These are phyloP conservation scores for Pristionchus exspectatus DNA, from an alignment of 2,888 invertebrate genomes.

Conservation along the genomic window DNA sequence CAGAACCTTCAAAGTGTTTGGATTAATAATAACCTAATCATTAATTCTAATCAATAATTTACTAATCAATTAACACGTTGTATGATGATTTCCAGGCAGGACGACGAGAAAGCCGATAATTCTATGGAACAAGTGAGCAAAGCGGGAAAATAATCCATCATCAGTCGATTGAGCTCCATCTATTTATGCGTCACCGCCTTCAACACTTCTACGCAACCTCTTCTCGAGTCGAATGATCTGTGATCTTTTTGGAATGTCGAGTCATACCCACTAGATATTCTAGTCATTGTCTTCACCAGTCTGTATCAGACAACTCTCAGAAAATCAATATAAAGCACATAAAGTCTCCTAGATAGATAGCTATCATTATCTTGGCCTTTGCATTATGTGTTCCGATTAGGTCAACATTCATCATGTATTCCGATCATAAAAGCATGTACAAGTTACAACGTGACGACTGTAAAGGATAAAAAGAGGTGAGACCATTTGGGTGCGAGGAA, in stretches of 20 bases:
- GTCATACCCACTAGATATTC: conserved; percentile 23
- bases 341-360: background rate
- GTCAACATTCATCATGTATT: background rate
- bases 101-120: background rate
- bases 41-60: background rate
- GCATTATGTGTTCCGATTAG: background rate
- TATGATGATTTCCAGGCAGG: conserved; percentile 18
- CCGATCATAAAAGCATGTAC: conserved; percentile 23
- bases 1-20: background rate
- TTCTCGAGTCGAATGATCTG: conserved; percentile 35
- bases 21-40: background rate
- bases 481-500: conserved; percentile 33
- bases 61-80: background rate
- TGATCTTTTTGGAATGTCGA: conserved; percentile 14
- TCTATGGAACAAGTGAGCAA: background rate
- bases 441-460: background rate
- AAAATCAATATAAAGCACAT: background rate
- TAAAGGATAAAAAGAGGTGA: background rate
- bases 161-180: conserved; percentile 3
- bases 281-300: background rate
- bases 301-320: conserved; percentile 25
- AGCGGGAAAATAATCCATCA: background rate
- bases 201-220: background rate
- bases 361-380: no score
- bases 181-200: no score